Percentiles rank a stretch among this genome's conserved stretches.
These are phyloP conservation scores for Andrena chrysosceles DNA, from an alignment of 2,888 invertebrate species.

Conservation along the genomic window DNA sequence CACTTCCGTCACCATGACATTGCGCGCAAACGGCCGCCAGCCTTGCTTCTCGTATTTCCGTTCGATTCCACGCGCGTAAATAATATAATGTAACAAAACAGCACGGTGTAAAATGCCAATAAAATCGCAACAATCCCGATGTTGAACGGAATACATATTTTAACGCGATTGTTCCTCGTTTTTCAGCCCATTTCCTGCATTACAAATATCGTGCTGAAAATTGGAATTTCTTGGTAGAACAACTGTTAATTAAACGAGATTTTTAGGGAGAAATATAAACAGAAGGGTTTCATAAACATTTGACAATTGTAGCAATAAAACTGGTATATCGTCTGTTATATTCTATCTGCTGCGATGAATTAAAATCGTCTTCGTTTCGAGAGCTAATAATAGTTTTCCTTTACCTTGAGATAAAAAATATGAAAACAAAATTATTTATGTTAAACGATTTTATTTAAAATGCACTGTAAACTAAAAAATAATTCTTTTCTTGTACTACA, in stretches of 20 bases:
- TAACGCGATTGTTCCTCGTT: background rate
- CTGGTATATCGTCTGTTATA: too few relatives aligned
- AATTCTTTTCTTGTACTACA: too few relatives aligned
- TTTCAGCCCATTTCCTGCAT: background rate
- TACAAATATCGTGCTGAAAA: background rate
- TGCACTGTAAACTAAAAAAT: too few relatives aligned
- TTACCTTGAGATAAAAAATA: too few relatives aligned
- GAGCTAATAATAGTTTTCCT: too few relatives aligned
- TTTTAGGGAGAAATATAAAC: background rate
- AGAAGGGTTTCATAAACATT: background rate
- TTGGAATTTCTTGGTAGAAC: background rate
- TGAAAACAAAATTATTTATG: too few relatives aligned
- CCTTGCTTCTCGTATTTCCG: slow-evolving; percentile 27
- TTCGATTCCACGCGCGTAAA: slow-evolving; percentile 4
- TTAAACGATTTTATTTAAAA: too few relatives aligned
- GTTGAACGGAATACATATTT: background rate
- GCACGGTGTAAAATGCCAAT: background rate
- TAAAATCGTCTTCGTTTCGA: too few relatives aligned
- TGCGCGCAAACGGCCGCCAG: background rate
- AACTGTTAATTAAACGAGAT: background rate
- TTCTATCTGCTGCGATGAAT: too few relatives aligned
- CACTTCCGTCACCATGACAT: slow-evolving; percentile 12
- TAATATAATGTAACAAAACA: background rate
- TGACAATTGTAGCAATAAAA: too few relatives aligned
- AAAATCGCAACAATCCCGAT: background rate